Evolutionary conservation across 2,113 vertebrate genomes (phyloP).

Genomic region (Thermophis baileyi): DNA sequence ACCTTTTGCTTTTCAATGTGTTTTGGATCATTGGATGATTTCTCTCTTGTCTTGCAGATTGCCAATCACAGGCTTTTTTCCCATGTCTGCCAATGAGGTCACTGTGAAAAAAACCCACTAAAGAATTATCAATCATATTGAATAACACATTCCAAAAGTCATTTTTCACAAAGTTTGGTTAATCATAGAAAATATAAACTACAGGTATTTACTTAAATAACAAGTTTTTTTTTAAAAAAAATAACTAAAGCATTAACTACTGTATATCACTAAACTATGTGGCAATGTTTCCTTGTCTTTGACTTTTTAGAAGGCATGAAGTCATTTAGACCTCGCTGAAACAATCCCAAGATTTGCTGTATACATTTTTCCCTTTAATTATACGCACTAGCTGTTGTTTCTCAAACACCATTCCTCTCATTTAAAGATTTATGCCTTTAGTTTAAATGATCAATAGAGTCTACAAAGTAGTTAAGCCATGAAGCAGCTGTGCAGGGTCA

Average conservation of each 20-base stretch:
- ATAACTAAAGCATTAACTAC: not conserved
- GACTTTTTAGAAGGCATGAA: not conserved
- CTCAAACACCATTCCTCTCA: not conserved
- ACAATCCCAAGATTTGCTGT: not conserved
- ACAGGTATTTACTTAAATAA: not conserved
- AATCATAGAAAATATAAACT: not conserved
- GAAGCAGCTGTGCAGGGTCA: not conserved
- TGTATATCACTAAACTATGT: not conserved
- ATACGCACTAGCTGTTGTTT: not conserved
- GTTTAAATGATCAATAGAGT: not conserved
- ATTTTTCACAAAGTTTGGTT: not conserved
- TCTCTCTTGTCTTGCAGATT: not conserved
- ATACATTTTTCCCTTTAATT: not conserved
- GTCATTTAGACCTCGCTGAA: not conserved
- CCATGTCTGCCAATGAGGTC: not conserved
- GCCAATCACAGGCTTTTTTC: not conserved
- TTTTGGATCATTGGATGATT: not conserved
- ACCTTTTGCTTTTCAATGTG: not conserved
- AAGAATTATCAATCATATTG: not conserved
- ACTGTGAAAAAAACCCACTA: not conserved
- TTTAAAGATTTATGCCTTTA: not conserved
- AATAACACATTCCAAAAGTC: not conserved
- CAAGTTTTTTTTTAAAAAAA: not conserved
- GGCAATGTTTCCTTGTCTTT: not conserved
- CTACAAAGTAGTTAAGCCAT: not conserved